Conservation (phyloP, 2,888 invertebrate species). For the Suillia variegata region DNA sequence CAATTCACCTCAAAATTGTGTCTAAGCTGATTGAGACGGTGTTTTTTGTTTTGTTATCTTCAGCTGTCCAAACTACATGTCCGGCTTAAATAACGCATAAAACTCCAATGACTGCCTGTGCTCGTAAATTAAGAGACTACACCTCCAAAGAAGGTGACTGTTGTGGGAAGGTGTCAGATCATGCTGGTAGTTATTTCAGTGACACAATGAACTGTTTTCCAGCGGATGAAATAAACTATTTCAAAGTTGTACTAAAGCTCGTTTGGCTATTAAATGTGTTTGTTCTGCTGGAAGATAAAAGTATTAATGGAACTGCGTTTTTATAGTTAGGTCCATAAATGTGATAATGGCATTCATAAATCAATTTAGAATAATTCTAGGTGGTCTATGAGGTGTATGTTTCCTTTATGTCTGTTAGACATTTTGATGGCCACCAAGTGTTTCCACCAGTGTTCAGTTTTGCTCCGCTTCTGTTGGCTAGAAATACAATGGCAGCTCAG, state of each 20-base stretch:
- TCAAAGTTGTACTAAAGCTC: not conserved
- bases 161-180: conserved; percentile 5
- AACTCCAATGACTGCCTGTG: not conserved
- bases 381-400: not conserved
- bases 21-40: not conserved
- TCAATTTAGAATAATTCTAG: not conserved
- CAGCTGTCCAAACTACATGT: conserved; percentile 10
- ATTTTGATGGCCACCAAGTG: not conserved
- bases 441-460: too few relatives aligned
- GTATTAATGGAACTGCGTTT: too few relatives aligned
- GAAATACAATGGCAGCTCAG: too few relatives aligned
- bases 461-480: too few relatives aligned
- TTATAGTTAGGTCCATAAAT: too few relatives aligned
- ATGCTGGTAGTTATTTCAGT: conserved; percentile 1
- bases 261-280: not conserved
- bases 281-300: not conserved
- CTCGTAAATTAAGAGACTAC: conserved; percentile 11
- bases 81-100: conserved; percentile 6
- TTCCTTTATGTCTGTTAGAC: not conserved
- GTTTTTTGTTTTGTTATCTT: not conserved
- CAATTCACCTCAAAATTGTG: conserved; percentile 4
- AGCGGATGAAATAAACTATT: conserved; percentile 23
- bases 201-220: not conserved
- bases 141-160: conserved; percentile 2
- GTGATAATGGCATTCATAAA: too few relatives aligned